These are phyloP conservation scores for Craniophora ligustri DNA, from an alignment of 2,888 invertebrate species.

Conservation along the genomic window DNA sequence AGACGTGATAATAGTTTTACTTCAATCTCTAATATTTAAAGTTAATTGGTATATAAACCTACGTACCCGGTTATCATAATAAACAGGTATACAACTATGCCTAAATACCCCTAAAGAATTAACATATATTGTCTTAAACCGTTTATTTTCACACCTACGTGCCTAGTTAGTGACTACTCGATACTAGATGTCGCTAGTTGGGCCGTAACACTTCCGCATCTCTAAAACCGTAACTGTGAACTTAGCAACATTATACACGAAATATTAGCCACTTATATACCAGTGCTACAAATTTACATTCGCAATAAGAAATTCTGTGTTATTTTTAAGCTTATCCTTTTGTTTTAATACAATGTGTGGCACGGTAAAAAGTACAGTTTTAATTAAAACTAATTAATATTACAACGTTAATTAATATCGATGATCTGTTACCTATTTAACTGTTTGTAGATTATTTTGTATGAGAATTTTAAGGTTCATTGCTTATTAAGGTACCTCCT, in stretches of 20 bases:
- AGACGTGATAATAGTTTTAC: too few relatives aligned
- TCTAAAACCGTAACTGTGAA: slow-evolving; percentile 31
- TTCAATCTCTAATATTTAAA: too few relatives aligned
- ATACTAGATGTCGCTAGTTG: slow-evolving; percentile 77
- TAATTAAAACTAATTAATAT: not conserved
- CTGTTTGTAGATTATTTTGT: not conserved
- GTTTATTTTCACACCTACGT: not conserved
- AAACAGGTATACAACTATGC: too few relatives aligned
- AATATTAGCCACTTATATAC: slow-evolving; percentile 41
- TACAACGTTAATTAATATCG: not conserved
- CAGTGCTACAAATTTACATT: slow-evolving; percentile 39
- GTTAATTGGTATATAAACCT: too few relatives aligned
- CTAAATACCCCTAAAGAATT: too few relatives aligned
- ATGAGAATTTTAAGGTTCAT: not conserved
- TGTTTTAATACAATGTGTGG: too few relatives aligned
- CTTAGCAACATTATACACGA: slow-evolving; percentile 46
- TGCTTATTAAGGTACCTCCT: too few relatives aligned
- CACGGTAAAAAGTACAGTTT: too few relatives aligned
- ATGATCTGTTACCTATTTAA: not conserved
- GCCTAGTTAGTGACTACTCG: slow-evolving; percentile 65
- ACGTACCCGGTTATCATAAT: too few relatives aligned
- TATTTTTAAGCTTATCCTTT: too few relatives aligned
- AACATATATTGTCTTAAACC: too few relatives aligned
- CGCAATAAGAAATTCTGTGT: slow-evolving; percentile 4
- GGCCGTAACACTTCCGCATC: slow-evolving; percentile 12